phyloP scores from a whole-genome alignment of 1,140 invertebrate genomes.

The Drosophila bocki region DNA sequence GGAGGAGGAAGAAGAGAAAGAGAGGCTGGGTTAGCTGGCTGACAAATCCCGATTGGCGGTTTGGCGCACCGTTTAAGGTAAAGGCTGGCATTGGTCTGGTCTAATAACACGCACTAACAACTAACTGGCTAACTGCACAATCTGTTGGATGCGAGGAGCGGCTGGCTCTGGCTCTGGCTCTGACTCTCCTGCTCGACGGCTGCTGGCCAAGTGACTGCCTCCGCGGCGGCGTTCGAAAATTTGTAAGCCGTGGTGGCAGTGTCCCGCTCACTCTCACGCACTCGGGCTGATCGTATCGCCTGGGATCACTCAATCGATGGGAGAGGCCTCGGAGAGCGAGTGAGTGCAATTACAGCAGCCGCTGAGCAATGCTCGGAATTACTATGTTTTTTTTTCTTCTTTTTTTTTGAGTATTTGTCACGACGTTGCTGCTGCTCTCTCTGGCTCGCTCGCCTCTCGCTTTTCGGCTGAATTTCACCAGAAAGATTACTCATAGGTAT shows the following conservation, averaged over 20 bases:
- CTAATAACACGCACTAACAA: conserved; percentile 14
- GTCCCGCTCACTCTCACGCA: conserved; percentile 15
- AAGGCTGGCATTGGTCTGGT: conserved; percentile 49
- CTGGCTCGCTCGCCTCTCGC: conserved; percentile 12
- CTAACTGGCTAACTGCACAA: conserved; percentile 4
- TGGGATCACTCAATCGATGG: conserved; percentile 36
- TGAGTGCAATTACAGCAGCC: conserved; percentile 43
- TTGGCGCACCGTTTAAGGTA: conserved; percentile 45
- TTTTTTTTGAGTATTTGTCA: conserved; percentile 51
- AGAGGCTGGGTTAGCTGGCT: conserved; percentile 5
- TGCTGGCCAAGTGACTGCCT: conserved; percentile 55
- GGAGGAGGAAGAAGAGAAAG: not conserved
- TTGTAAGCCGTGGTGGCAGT: conserved; percentile 18
- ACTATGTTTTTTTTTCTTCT: not conserved
- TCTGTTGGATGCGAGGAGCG: conserved; percentile 16
- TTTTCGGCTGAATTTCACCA: conserved; percentile 74
- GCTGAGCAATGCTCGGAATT: conserved; percentile 37
- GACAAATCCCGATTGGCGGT: conserved; percentile 2
- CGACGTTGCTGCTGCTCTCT: not conserved
- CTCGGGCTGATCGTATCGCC: conserved; percentile 1
- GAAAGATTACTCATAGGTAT: conserved; percentile 79
- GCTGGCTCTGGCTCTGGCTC: not conserved
- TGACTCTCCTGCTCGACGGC: conserved; percentile 39
- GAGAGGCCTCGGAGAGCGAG: conserved; percentile 4
- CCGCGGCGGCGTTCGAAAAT: conserved; percentile 34